phyloP scores from a whole-genome alignment of 2,888 invertebrate genomes.

The Acrocyrtus sp. region DNA sequence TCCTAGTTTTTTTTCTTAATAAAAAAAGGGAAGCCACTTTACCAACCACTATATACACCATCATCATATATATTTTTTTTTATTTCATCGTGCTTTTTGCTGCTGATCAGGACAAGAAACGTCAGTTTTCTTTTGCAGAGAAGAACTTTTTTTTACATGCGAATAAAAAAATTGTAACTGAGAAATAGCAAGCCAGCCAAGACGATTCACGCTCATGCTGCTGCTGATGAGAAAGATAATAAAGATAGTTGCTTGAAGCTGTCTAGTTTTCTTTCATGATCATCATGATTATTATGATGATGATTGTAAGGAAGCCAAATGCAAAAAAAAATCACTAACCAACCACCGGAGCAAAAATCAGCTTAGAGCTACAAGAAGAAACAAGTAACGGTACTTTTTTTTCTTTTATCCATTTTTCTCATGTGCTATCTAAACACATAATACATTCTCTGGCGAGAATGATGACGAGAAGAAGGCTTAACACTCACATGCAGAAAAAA shows the following conservation, averaged over 20 bases:
- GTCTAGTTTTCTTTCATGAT: slow-evolving; percentile 45
- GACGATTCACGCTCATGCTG: slow-evolving; percentile 36
- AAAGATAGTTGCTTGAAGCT: slow-evolving; percentile 46
- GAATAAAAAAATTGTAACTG: slow-evolving; percentile 10
- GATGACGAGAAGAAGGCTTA: slow-evolving; percentile 6
- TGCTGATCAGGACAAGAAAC: slow-evolving; percentile 49
- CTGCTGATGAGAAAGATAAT: slow-evolving; percentile 24
- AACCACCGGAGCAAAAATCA: slow-evolving; percentile 56
- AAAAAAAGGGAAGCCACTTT: slow-evolving; percentile 47
- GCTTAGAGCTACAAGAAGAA: slow-evolving; percentile 46
- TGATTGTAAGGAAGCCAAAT: slow-evolving; percentile 14
- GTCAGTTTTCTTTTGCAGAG: slow-evolving; percentile 42
- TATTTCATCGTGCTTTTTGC: slow-evolving; percentile 22
- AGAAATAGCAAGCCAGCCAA: slow-evolving; percentile 49
- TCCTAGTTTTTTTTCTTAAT: slow-evolving; percentile 22
- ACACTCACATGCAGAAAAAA: slow-evolving; percentile 3
- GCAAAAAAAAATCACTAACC: slow-evolving; percentile 42
- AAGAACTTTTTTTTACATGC: slow-evolving; percentile 13
- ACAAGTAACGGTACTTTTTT: slow-evolving; percentile 47
- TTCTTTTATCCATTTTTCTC: slow-evolving; percentile 55
- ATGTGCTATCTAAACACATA: slow-evolving; percentile 43
- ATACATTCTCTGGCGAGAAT: slow-evolving; percentile 23
- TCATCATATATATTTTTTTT: no score
- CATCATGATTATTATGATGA: slow-evolving; percentile 11
- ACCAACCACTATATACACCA: slow-evolving; percentile 24